These are phyloP conservation scores for Drosophila auraria DNA, from an alignment of 1,140 invertebrate species.

Conservation along the genomic window DNA sequence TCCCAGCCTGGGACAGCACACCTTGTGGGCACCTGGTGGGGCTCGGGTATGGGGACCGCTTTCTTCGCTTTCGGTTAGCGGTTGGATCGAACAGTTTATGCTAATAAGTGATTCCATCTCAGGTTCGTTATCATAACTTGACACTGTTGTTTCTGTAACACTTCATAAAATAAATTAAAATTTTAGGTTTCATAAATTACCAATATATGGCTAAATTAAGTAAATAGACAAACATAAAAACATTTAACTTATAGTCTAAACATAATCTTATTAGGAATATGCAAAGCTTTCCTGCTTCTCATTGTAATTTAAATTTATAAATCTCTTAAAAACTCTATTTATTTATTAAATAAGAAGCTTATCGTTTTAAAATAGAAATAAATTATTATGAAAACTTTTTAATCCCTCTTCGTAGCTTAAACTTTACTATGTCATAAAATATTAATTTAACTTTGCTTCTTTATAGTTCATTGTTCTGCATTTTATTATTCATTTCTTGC, in stretches of 20 bases:
- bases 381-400: not conserved
- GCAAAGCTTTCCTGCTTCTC: no score
- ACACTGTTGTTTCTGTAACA: conserved; percentile 3
- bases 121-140: conserved; percentile 13
- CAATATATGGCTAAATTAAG: not conserved
- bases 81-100: not conserved
- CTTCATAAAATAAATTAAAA: conserved; percentile 1
- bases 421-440: conserved; percentile 8
- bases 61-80: conserved; percentile 43
- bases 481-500: conserved; percentile 31
- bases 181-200: not conserved
- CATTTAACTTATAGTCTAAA: not conserved
- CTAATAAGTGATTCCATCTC: conserved; percentile 25
- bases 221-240: not conserved
- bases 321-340: not conserved
- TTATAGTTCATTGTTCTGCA: conserved; percentile 18
- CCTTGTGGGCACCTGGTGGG: conserved; percentile 11
- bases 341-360: not conserved
- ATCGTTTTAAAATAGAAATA: not conserved
- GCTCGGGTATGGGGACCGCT: not conserved
- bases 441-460: conserved; percentile 13
- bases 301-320: not conserved
- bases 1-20: conserved; percentile 44
- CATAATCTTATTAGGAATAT: not conserved
- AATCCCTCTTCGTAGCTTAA: not conserved